Conservation (phyloP, 2,797 vertebrate species). For the Chelonia mydas region DNA sequence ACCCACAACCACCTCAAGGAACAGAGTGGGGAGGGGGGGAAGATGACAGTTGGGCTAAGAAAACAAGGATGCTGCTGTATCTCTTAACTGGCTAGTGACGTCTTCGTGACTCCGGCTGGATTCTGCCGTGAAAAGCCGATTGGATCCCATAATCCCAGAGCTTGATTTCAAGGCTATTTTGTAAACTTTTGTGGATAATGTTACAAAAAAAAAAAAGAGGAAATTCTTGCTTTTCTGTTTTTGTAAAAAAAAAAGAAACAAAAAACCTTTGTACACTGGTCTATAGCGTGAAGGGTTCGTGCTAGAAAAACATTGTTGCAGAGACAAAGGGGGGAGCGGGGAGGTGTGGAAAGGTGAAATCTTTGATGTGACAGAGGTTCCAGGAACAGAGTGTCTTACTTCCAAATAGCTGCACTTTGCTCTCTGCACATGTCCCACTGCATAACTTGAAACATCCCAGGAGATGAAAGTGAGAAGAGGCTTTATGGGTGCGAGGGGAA, state of each 20-base stretch:
- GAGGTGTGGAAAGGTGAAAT: background rate
- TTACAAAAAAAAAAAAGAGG: conserved; percentile 55
- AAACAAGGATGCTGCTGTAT: background rate
- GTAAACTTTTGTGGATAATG: conserved; percentile 72
- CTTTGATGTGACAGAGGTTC: background rate
- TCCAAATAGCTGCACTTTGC: background rate
- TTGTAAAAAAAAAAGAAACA: background rate
- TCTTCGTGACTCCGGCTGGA: background rate
- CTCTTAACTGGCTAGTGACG: background rate
- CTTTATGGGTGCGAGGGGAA: background rate
- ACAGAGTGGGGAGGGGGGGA: background rate
- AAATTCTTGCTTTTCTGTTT: conserved; percentile 7
- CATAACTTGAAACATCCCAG: background rate
- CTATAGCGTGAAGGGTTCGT: background rate
- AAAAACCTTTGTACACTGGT: background rate
- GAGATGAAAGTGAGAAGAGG: background rate
- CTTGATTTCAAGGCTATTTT: conserved; percentile 68
- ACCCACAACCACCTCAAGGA: background rate
- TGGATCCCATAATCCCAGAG: background rate
- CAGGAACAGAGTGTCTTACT: background rate
- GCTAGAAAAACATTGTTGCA: background rate
- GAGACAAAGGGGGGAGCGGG: background rate
- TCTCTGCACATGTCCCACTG: background rate
- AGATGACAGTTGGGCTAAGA: background rate
- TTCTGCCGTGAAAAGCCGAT: background rate